Evolutionary conservation across 2,797 vertebrate species (phyloP), one percentile per base, ranked within the genome.

Genomic region (Iguana delicatissima): DNA sequence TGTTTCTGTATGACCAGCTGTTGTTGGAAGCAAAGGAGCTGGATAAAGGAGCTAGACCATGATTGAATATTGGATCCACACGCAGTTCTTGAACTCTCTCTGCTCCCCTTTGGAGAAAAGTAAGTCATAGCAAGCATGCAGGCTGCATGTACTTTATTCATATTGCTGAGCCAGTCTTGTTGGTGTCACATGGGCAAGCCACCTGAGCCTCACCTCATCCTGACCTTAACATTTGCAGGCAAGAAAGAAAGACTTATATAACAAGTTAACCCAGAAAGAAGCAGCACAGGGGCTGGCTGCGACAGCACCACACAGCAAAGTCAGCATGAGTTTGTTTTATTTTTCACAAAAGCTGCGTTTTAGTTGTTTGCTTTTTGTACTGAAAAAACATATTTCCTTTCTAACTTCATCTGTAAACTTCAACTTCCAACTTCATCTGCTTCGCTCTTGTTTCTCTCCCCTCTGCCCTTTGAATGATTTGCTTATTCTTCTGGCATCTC

Each of bases 331-430:
- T 86, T 92, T 95, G 77, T 84, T 94, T 89, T 89, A 88, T 84
- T 89, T 0, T 92, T 93, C 94, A 90, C 92, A 95, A 95, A 84
- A 89, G 2, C 74, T 93, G 91, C 95, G 94, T 94, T 95, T 95
- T 92, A 0, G 32, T 46, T 83, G 46, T n/a, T 52, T 93, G 82
- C 73, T 81, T 59, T 59, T 38, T 26, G 3, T 50, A 86, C 55
- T 84, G 26, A 94, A 95, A 93, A 52, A 87, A 72, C 94, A 92
- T 85, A 94, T 94, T 95, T 96, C 94, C 91, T 94, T 86, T 95
- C 80, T 80, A 87, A 84, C 92, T 59, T 86, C 38, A 93, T 94
- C 91, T 94, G 84, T 74, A 93, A 95, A 94, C 91, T 46, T 46
- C 42, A 46, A 46, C 42, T 46, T 46, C 42, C 42, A 46, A 46